A percentile compares a stretch with the other conserved stretches of the same genome.
Evolutionary conservation across 2,113 vertebrate species (phyloP).

Genomic region (Mystacornis crossleyi): DNA sequence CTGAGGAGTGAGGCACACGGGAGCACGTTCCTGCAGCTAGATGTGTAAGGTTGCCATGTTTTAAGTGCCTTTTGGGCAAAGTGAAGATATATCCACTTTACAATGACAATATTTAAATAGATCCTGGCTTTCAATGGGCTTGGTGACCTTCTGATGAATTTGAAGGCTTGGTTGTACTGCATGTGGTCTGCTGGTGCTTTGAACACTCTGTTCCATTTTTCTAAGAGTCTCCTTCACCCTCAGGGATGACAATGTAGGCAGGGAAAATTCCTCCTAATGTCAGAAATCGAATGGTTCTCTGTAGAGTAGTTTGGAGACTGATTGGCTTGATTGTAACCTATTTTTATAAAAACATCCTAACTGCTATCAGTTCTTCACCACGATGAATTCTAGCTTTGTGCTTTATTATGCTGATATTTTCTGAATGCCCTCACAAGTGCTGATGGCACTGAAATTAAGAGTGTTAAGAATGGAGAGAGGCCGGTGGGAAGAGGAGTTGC

Average conservation of each 20-base stretch:
- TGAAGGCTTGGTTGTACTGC: background rate
- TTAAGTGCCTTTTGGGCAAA: background rate
- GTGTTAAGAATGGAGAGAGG: background rate
- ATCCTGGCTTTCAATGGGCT: background rate
- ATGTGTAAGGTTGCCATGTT: background rate
- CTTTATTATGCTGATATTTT: background rate
- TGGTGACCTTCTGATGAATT: background rate
- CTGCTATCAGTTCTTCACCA: background rate
- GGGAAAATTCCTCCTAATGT: background rate
- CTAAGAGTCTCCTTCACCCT: background rate
- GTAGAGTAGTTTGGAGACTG: background rate
- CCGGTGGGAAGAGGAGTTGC: background rate
- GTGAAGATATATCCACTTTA: background rate
- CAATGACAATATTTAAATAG: background rate
- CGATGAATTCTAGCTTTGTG: background rate
- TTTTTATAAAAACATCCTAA: background rate
- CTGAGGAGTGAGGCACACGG: background rate
- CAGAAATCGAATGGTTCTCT: background rate
- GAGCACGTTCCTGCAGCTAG: background rate
- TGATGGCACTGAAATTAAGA: background rate
- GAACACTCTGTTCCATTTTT: background rate
- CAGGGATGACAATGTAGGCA: rapidly evolving
- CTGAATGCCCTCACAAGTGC: background rate
- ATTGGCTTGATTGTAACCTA: background rate
- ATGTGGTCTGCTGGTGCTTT: background rate